Evolutionary conservation across 1,140 invertebrate species (phyloP).

Genomic region (Berghia stephanieae): DNA sequence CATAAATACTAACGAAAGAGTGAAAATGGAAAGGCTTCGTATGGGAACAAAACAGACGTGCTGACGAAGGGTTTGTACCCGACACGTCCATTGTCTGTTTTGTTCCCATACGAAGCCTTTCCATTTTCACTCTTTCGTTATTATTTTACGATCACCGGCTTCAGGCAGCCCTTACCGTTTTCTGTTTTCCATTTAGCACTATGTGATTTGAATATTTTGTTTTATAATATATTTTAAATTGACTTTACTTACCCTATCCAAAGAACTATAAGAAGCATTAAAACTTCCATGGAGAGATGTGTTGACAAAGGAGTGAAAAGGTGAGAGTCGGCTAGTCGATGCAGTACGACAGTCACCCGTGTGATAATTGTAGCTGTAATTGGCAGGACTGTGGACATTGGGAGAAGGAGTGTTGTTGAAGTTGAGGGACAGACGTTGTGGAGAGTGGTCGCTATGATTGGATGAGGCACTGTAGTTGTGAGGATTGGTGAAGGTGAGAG

Average conservation of each 20-base stretch:
- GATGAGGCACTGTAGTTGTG: slow-evolving; percentile 12
- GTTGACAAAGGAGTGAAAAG: neutral
- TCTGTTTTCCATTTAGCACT: too few relatives aligned
- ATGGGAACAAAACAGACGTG: too few relatives aligned
- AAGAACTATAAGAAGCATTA: neutral
- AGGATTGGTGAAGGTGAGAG: slow-evolving; percentile 22
- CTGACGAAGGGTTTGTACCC: too few relatives aligned
- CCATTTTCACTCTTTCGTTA: too few relatives aligned
- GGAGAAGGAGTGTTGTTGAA: neutral
- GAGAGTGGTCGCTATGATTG: slow-evolving; percentile 16
- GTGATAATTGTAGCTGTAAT: neutral
- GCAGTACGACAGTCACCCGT: neutral
- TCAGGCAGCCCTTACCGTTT: too few relatives aligned
- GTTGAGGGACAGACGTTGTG: neutral
- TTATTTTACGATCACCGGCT: too few relatives aligned
- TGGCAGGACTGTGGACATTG: neutral
- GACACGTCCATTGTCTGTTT: too few relatives aligned
- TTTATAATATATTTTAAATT: too few relatives aligned
- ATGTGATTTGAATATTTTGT: too few relatives aligned
- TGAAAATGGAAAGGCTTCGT: too few relatives aligned
- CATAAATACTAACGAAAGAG: too few relatives aligned
- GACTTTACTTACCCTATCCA: neutral
- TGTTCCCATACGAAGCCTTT: too few relatives aligned
- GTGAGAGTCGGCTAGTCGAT: neutral
- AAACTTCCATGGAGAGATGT: slow-evolving; percentile 16